Conservation (phyloP, 2,888 invertebrate genomes). For the Sympetrum striolatum region DNA sequence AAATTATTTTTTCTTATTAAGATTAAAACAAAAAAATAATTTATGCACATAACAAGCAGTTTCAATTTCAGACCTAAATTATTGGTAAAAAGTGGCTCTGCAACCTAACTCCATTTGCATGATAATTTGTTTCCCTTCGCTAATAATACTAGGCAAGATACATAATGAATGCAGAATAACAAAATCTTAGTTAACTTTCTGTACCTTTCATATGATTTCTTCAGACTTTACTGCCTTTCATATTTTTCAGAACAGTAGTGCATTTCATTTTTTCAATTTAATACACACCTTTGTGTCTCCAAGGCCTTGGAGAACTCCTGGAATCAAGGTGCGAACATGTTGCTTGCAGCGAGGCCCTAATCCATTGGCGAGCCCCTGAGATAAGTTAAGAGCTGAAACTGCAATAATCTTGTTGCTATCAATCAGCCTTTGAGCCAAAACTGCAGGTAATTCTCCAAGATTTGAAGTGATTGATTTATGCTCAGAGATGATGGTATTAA, state of each 20-base stretch:
- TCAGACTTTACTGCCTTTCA: background rate
- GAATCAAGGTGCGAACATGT: conserved; percentile 82
- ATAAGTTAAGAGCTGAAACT: conserved; percentile 81
- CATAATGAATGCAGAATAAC: too few relatives aligned
- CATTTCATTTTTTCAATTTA: background rate
- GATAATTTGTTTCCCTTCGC: too few relatives aligned
- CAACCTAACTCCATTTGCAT: too few relatives aligned
- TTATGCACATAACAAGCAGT: too few relatives aligned
- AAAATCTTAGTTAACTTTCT: background rate
- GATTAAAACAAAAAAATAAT: too few relatives aligned
- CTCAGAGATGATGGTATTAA: conserved; percentile 73
- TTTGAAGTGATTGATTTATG: conserved; percentile 82
- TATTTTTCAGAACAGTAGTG: background rate
- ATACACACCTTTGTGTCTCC: conserved; percentile 73
- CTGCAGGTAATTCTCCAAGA: conserved; percentile 84
- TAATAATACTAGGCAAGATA: too few relatives aligned
- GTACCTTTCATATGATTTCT: background rate
- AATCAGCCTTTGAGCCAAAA: conserved; percentile 75
- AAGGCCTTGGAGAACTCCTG: conserved; percentile 75
- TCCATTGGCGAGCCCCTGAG: conserved; percentile 79
- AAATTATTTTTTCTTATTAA: too few relatives aligned
- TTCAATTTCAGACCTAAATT: too few relatives aligned
- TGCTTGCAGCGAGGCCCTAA: conserved; percentile 83
- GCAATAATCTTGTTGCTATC: conserved; percentile 95
- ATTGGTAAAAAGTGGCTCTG: too few relatives aligned